Conservation (phyloP, 1,140 invertebrate species). For the Drosophila subpulchrella region DNA sequence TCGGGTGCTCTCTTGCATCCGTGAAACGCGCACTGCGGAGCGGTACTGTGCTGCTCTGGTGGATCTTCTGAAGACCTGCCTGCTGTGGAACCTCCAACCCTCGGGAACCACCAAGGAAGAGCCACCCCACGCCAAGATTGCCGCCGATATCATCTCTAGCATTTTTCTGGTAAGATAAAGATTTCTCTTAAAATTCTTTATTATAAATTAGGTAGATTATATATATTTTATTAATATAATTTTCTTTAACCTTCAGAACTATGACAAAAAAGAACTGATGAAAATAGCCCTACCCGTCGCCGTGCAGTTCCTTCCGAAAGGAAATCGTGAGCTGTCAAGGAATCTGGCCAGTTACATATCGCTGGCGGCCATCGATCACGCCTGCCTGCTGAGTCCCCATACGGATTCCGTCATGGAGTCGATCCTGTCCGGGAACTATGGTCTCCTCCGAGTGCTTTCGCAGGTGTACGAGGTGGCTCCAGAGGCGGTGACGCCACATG, state of each 20-base stretch:
- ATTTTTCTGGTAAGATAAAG: constrained; percentile 92
- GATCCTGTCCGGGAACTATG: constrained; percentile 93
- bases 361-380: constrained; percentile 96
- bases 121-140: constrained; percentile 97
- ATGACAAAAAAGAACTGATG: constrained; percentile 95
- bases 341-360: constrained; percentile 97
- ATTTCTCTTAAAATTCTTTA: background rate
- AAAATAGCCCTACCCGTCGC: constrained; percentile 94
- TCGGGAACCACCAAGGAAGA: constrained; percentile 91
- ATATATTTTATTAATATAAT: background rate
- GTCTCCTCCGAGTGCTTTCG: constrained; percentile 92
- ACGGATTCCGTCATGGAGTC: constrained; percentile 95
- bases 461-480: constrained; percentile 95
- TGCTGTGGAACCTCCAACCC: constrained; percentile 94
- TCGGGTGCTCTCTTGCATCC: constrained; percentile 93
- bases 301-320: constrained; percentile 95
- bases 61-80: constrained; percentile 92
- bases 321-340: constrained; percentile 93
- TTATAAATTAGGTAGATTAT: background rate
- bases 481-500: constrained; percentile 93
- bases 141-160: constrained; percentile 96
- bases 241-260: constrained; percentile 86
- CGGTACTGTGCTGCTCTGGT: constrained; percentile 93
- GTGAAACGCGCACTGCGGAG: constrained; percentile 94
- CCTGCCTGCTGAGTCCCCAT: constrained; percentile 92